These are phyloP conservation scores for Epizoanthus ramosus DNA, from an alignment of 92 coral and sea anemone species.

Conservation along the genomic window DNA sequence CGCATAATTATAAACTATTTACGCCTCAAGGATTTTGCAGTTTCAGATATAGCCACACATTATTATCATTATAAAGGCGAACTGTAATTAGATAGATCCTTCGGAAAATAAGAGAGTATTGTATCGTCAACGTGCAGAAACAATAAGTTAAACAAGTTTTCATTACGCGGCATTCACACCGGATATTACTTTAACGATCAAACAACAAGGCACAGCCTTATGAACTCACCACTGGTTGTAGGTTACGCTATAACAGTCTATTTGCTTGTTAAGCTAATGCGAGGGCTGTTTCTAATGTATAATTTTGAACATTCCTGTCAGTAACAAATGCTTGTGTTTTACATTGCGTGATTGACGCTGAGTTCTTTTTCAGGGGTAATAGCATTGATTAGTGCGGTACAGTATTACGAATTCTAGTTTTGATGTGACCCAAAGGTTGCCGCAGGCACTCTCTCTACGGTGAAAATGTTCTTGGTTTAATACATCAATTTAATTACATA, in stretches of 20 bases:
- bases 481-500: no score
- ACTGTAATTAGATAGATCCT: conserved; percentile 16
- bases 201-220: background rate
- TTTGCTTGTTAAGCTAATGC: background rate
- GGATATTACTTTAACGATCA: conserved; percentile 22
- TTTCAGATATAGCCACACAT: background rate
- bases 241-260: conserved; percentile 3
- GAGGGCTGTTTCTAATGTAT: background rate
- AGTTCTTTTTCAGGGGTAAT: no score
- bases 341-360: no score
- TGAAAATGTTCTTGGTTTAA: no score
- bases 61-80: conserved; percentile 33
- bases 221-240: conserved; percentile 35
- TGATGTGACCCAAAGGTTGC: no score
- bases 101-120: conserved; percentile 11
- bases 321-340: no score
- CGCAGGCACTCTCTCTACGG: no score
- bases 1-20: conserved; percentile 32
- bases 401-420: no score
- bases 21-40: conserved; percentile 20
- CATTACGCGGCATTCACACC: conserved; percentile 13
- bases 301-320: no score
- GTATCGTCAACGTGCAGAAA: background rate
- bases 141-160: conserved; percentile 12
- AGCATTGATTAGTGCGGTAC: no score